These are phyloP conservation scores for Thymelicus acteon DNA, from an alignment of 2,888 invertebrate species.

Conservation along the genomic window DNA sequence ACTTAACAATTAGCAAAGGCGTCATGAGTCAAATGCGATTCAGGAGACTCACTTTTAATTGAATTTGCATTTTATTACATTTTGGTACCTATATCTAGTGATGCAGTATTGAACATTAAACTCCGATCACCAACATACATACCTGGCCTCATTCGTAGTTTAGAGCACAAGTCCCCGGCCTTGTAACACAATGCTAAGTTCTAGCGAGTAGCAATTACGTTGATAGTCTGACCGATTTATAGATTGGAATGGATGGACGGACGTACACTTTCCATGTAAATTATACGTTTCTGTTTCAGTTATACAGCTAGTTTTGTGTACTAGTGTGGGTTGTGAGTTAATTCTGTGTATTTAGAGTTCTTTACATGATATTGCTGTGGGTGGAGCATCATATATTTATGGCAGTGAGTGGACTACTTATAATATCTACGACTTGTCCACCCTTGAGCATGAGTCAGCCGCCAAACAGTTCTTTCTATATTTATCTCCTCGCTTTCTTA, in stretches of 20 bases:
- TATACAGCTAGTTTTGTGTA: neutral
- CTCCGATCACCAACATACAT: neutral
- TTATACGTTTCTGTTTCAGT: neutral
- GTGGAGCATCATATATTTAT: too few species aligned
- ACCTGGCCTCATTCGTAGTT: conserved; percentile 6
- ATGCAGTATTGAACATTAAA: neutral
- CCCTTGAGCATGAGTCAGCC: too few species aligned
- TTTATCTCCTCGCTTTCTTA: too few species aligned
- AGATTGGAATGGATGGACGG: conserved; percentile 6
- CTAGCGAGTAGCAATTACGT: conserved; percentile 7
- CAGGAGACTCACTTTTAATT: too few species aligned
- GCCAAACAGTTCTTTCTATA: too few species aligned
- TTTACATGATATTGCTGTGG: neutral
- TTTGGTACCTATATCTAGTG: neutral
- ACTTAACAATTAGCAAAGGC: too few species aligned
- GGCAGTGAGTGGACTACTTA: too few species aligned
- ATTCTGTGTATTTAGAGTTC: neutral
- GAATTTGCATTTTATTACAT: too few species aligned
- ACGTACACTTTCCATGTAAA: neutral
- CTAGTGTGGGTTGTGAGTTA: neutral
- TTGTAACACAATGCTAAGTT: conserved; percentile 9
- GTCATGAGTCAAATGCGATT: too few species aligned
- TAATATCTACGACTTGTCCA: too few species aligned
- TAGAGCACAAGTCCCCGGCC: conserved; percentile 6
- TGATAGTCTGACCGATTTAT: conserved; percentile 13